Conservation (phyloP, 1,140 invertebrate species). For the Aplysia californica region DNA sequence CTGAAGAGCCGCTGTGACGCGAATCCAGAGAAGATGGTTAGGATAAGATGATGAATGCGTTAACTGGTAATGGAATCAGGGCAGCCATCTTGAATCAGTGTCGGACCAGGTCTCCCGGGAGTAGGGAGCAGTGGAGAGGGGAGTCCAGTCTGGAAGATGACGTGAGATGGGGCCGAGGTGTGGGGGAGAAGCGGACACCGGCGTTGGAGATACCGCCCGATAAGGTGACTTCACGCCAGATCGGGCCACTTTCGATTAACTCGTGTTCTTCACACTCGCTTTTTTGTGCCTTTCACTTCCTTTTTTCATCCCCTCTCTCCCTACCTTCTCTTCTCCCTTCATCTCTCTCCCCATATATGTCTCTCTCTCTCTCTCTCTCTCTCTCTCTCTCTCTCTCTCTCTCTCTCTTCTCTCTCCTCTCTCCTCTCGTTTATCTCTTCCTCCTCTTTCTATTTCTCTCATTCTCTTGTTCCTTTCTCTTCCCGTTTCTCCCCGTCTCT, state of each 20-base stretch:
- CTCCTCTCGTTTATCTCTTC: background rate
- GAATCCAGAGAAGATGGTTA: background rate
- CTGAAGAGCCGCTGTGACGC: background rate
- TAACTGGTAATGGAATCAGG: constrained; percentile 22
- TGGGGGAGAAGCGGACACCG: too few species aligned
- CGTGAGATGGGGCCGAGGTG: too few species aligned
- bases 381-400: background rate
- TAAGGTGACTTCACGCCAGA: too few species aligned
- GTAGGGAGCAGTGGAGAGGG: too few species aligned
- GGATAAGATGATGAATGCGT: constrained; percentile 26
- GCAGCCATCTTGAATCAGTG: constrained; percentile 26
- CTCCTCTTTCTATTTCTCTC: background rate
- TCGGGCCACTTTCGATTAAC: too few species aligned
- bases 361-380: background rate
- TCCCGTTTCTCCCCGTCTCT: background rate
- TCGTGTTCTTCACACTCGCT: too few species aligned
- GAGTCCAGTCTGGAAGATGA: too few species aligned
- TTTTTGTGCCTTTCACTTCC: background rate
- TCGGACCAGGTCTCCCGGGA: background rate
- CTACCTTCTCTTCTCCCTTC: background rate
- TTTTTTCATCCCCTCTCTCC: too few species aligned
- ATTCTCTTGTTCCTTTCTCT: background rate
- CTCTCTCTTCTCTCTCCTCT: background rate
- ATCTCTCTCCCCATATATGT: background rate
- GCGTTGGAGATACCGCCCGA: too few species aligned